Base-by-base conservation (phyloP, 2,113 vertebrate species). In the Leptocoma aspasia region DNA sequence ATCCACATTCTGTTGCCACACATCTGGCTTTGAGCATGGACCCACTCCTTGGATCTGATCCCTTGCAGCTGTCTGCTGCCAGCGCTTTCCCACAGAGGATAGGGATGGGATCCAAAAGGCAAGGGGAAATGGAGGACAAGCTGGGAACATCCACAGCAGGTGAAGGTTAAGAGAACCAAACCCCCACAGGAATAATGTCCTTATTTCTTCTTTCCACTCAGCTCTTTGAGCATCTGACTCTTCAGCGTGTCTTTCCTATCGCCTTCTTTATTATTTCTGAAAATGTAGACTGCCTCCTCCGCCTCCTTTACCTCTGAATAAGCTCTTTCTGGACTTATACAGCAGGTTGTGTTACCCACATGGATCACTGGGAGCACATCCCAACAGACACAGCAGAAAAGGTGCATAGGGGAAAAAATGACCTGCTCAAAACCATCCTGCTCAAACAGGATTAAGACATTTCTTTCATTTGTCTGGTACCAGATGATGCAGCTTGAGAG, bases 1-100 rank as follows among this genome's bases (percentile, higher is more conserved):
- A 83, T 78, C 89, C 77, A 93, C 0, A 0, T 78, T 84, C 77
- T 82, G 39, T 49, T 93, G 91, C 95, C 94, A 95, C 92, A 95
- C 96, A 96, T 95, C 95, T 96, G 94, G 96, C 92, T 94, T 94
- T 86, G 44, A 90, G 90, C 56, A 96, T 81, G 91, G 88, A 92
- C 82, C 96, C 89, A 90, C 88, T 96, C 93, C 86, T 97, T 96
- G 96, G 92, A 95, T 89, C 57, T 56, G 89, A 92, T 92, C 65
- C 88, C 82, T 70, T 70, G 86, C 92, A 96, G 94, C 91, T 96
- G 92, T 92, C 76, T 95, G 86, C 86, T 95, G 92, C 95, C 95
- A 95, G 64, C 0, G 1, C 45, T 93, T 97, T 94, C 94, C 94
- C 94, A 95, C 82, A 96, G 90, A 95, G 86, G 44, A 86, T 3